Conservation (phyloP, 2,113 vertebrate genomes). For the Psilopsiagon aurifrons region DNA sequence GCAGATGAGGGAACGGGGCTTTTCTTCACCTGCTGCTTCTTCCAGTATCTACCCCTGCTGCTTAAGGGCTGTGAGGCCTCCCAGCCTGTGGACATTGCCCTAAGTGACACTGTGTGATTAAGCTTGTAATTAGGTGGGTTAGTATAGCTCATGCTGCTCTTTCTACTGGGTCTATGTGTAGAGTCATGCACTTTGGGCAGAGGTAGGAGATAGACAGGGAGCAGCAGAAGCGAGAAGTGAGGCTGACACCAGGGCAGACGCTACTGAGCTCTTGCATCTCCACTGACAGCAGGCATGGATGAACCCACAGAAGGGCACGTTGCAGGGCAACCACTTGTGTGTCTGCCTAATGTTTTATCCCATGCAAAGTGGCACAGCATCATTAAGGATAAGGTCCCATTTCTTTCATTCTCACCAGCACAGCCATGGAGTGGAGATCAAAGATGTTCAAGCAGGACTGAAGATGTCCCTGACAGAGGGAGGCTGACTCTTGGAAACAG, state of each 20-base stretch:
- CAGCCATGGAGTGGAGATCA: fast-evolving
- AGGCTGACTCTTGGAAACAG: background rate
- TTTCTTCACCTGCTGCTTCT: background rate
- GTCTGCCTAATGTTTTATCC: background rate
- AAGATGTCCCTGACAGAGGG: background rate
- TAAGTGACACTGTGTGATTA: background rate
- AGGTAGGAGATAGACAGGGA: background rate
- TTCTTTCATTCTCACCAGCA: background rate
- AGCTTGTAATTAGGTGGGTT: background rate
- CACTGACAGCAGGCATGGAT: background rate
- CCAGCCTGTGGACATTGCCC: background rate
- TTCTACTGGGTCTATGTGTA: background rate
- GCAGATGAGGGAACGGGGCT: background rate
- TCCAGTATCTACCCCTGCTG: background rate
- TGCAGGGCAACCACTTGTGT: fast-evolving
- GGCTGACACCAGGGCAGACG: fast-evolving
- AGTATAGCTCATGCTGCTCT: background rate
- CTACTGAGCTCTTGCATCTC: background rate
- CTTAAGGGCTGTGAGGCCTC: background rate
- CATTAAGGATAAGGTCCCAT: background rate
- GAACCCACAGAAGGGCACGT: background rate
- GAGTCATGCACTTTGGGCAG: background rate
- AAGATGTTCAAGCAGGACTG: background rate
- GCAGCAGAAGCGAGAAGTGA: background rate
- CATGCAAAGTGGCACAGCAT: no score